phyloP scores from a whole-genome alignment of 2,888 invertebrate genomes.

The Microctonus hyperodae region DNA sequence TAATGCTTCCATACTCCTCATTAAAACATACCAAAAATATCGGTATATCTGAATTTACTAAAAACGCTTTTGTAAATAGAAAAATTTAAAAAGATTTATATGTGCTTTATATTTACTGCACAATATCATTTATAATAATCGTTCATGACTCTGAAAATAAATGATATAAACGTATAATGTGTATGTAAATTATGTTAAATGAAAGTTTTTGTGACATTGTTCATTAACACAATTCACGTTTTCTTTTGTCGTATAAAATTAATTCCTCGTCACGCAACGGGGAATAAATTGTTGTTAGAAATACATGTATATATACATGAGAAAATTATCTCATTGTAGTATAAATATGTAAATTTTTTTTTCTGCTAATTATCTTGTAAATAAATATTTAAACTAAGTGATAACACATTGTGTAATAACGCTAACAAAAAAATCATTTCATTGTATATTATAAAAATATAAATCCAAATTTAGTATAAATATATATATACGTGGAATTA shows the following conservation, averaged over 20 bases:
- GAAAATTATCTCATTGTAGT: background rate
- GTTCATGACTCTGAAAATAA: background rate
- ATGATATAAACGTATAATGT: background rate
- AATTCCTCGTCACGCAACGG: background rate
- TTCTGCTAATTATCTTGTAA: slow-evolving; percentile 50
- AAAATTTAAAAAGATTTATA: background rate
- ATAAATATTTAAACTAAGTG: slow-evolving; percentile 57
- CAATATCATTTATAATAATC: background rate
- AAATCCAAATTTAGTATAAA: background rate
- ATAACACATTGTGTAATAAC: slow-evolving; percentile 5
- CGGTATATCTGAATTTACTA: background rate
- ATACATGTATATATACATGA: background rate
- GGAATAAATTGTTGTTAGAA: background rate
- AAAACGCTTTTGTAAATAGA: background rate
- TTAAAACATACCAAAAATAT: background rate
- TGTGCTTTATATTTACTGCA: background rate
- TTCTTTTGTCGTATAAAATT: background rate
- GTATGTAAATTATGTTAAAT: background rate
- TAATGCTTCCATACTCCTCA: background rate
- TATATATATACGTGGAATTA: too few relatives aligned
- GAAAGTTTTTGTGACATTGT: background rate
- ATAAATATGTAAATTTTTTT: slow-evolving; percentile 45
- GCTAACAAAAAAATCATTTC: too few relatives aligned
- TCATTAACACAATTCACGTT: background rate
- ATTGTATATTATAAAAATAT: background rate